Evolutionary conservation across 2,113 vertebrate species (phyloP), one percentile per base, ranked within the genome.

Genomic region (Ameiurus melas): DNA sequence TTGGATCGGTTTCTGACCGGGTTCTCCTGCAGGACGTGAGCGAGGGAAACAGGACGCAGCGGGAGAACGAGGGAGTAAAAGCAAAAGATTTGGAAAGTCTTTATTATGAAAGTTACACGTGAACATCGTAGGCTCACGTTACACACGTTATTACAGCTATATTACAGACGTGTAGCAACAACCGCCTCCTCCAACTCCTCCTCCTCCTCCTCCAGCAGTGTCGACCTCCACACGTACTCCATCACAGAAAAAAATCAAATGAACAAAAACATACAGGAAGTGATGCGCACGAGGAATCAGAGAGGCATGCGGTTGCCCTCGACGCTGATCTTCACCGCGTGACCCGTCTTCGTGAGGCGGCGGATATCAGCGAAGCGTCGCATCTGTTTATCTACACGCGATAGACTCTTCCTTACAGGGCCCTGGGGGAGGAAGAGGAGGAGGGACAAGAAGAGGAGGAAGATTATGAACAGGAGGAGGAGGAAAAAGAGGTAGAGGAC

Each of bases 331-430:
- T 99, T 99, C 57, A 99, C 98, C 2, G 98, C 98, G 25, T 98
- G 98, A 55, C 97, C 97, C 1, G 97, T 94, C 94, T 98, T 98
- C 85, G 96, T 98, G 93, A 98, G 95, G 92, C 98, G 97, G 80
- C 97, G 97, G 93, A 98, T 98, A 93, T 99, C 98, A 12, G 97
- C 96, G 89, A 99, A 97, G 87, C 98, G 96, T 70, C 98, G 96
- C 97, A 99, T 97, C 94, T 99, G 98, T 94, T 99, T 99, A 92
- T 99, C 98, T 66, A 99, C 97, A n/a, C 98, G 97, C 87, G 97
- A 97, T 92, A 99, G 86, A 17, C 97, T 97, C 93, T 99, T 99
- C 96, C 99, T 99, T 93, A 97, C 91, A 19, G 95, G 94, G n/a
- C 96, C 97, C 97, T 99, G 96, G 91, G 79, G 53, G 39, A 83